These are phyloP conservation scores for Capra hircus DNA, from an alignment of 2,113 vertebrate species.

Conservation along the genomic window DNA sequence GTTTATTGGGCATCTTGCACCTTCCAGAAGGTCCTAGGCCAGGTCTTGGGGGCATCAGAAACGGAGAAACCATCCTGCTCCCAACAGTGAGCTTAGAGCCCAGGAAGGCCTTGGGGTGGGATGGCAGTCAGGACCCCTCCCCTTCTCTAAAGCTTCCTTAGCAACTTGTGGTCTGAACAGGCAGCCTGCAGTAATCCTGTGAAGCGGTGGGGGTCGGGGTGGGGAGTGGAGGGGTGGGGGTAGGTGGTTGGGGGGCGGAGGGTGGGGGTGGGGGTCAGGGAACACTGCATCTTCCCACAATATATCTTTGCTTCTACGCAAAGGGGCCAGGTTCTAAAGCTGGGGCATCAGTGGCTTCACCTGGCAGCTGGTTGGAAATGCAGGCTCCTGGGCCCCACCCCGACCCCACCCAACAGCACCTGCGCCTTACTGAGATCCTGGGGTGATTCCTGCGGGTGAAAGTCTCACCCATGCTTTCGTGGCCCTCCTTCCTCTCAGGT, in stretches of 20 bases:
- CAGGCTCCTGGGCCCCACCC: neutral
- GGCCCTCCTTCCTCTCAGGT: neutral
- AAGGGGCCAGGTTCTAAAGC: neutral
- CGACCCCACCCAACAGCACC: neutral
- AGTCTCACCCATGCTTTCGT: accelerated
- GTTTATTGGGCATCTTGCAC: too few species aligned
- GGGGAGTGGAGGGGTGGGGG: too few species aligned
- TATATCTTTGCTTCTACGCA: neutral
- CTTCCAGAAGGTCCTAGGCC: neutral
- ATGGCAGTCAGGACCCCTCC: neutral
- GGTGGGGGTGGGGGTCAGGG: neutral
- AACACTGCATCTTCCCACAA: accelerated
- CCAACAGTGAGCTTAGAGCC: neutral
- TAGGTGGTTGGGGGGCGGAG: too few species aligned
- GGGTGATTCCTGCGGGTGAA: accelerated
- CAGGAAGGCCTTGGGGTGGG: too few species aligned
- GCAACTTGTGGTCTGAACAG: neutral
- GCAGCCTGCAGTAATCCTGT: neutral
- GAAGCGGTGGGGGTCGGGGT: neutral
- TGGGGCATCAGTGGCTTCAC: too few species aligned
- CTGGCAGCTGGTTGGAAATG: neutral
- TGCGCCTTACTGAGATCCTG: neutral
- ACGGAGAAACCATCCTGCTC: neutral
- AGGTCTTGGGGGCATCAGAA: neutral
- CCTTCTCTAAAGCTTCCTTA: neutral